Evolutionary conservation across 2,888 invertebrate species (phyloP).

Genomic region (Gymnocheta viridis): DNA sequence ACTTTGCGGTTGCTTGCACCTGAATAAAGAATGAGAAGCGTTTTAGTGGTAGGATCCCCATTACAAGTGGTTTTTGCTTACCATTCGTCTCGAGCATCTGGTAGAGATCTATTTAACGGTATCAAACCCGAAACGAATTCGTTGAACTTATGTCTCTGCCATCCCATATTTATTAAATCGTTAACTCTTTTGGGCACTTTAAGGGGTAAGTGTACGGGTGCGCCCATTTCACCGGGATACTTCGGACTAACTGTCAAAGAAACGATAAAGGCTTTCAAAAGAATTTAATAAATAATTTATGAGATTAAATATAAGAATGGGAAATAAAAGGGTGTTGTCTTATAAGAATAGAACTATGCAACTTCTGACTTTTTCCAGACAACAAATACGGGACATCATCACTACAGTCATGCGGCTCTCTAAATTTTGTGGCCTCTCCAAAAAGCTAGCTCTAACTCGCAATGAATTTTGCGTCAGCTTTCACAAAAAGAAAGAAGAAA

Average conservation of each 20-base stretch:
- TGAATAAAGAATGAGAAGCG: constrained; percentile 78
- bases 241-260: not conserved
- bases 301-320: not conserved
- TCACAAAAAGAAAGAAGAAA: too few relatives aligned
- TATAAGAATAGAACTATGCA: too few relatives aligned
- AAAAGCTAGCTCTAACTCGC: too few relatives aligned
- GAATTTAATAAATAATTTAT: not conserved
- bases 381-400: too few relatives aligned
- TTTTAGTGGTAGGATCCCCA: not conserved
- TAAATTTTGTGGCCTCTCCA: too few relatives aligned
- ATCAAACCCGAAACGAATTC: constrained; percentile 99
- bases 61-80: constrained; percentile 83
- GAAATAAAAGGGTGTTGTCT: too few relatives aligned
- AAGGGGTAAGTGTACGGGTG: not conserved
- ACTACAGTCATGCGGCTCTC: too few relatives aligned
- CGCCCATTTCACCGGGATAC: constrained; percentile 4
- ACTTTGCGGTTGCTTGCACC: constrained; percentile 90
- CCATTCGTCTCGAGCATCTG: constrained; percentile 97
- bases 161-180: constrained; percentile 84
- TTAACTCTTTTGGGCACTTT: not conserved
- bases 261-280: not conserved
- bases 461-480: too few relatives aligned
- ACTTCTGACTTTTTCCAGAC: too few relatives aligned
- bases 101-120: constrained; percentile 94
- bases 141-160: constrained; percentile 99